Evolutionary conservation across 2,888 invertebrate genomes (phyloP), one percentile per base, ranked within the genome.

Genomic region (Dasypolia templi): DNA sequence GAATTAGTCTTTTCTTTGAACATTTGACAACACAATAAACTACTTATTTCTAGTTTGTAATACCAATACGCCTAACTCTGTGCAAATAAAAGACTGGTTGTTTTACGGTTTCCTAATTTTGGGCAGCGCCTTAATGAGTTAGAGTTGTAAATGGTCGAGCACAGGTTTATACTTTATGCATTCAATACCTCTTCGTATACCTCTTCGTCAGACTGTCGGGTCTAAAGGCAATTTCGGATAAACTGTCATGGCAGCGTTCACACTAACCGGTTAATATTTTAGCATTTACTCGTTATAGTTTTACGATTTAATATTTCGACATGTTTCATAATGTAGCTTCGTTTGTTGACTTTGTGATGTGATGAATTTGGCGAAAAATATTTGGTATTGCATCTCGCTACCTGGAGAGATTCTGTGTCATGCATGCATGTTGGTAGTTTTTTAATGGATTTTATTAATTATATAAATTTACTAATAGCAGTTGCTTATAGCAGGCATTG

Each of bases 201-300:
- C n/a, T n/a, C n/a, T n/a, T 74, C 51, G 55, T 66, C 55, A 77
- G 65, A 59, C 22, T 85, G 73, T 69, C 85, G 79, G 85, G 85
- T 76, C 63, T 74, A 65, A 73, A 64, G 73, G 82, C 35, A 72
- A 74, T 87, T 82, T 82, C 32, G 51, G 75, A 75, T 64, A 78
- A 72, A 67, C 63, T 79, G 77, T 72, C 82, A 75, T 66, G 71
- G 79, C 68, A 63, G 69, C 61, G 66, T 85, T 87, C 83, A 82
- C 85, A 87, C 87, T 82, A 82, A 82, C 68, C 69, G 73, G 85
- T 86, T 75, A 77, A 86, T 85, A 84, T 79, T 82, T 81, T 74
- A 84, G 71, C 69, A 67, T 75, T 86, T 78, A 75, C 53, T 72
- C 49, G 55, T n/a, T 35, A 64, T 82, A 53, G 12, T 53, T n/a